A percentile compares a stretch with the other conserved stretches of the same genome.
phyloP scores from a whole-genome alignment of 2,797 vertebrate genomes.

The Podarcis lilfordi region DNA sequence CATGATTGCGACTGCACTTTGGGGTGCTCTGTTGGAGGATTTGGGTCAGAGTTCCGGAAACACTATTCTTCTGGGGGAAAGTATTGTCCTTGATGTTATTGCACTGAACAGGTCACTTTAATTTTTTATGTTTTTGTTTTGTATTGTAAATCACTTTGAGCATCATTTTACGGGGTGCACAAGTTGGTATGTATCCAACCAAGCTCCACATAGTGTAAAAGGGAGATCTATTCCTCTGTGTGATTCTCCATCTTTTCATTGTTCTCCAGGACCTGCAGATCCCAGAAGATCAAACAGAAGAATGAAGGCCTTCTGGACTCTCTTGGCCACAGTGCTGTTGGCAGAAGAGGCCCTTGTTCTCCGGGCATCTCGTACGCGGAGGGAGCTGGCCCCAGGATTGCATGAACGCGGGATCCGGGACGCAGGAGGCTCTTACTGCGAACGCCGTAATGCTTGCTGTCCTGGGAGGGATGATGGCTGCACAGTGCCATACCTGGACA shows the following conservation, averaged over 20 bases:
- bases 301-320: constrained; percentile 53
- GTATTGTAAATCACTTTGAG: too few species aligned
- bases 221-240: too few species aligned
- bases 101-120: too few species aligned
- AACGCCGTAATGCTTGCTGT: constrained; percentile 89
- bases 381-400: constrained; percentile 87
- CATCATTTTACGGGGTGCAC: too few species aligned
- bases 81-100: too few species aligned
- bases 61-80: not conserved
- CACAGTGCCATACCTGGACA: constrained; percentile 92
- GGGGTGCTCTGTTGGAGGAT: not conserved
- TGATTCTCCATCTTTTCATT: not conserved
- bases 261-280: not conserved
- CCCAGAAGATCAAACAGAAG: too few species aligned
- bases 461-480: constrained; percentile 88
- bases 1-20: too few species aligned
- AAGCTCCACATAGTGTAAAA: too few species aligned
- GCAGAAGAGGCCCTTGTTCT: constrained; percentile 64
- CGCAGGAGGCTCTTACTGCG: constrained; percentile 88
- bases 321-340: constrained; percentile 70
- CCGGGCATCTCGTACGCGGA: constrained; percentile 76
- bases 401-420: constrained; percentile 90
- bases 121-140: too few species aligned
- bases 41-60: not conserved
- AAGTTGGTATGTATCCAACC: too few species aligned